A percentile compares a stretch with the other conserved stretches of the same genome.
These are phyloP conservation scores for Cosmia pyralina DNA, from an alignment of 2,888 invertebrate genomes.

Conservation along the genomic window DNA sequence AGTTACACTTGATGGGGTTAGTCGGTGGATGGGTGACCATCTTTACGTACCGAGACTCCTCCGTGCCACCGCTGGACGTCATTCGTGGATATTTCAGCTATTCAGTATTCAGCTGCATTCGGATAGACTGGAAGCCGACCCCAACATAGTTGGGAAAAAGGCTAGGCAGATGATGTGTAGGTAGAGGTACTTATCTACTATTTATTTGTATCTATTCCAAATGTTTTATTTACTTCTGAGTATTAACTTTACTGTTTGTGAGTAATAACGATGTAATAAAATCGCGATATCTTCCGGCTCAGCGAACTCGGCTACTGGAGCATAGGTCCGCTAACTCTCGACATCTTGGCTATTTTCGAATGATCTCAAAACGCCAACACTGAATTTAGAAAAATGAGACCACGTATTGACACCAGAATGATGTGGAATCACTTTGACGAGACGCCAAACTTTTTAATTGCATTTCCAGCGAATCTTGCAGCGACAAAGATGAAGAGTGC, in stretches of 20 bases:
- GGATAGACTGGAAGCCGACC: too few species aligned
- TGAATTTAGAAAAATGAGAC: conserved; percentile 66
- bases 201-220: conserved; percentile 41
- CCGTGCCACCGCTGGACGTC: too few species aligned
- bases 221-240: conserved; percentile 59
- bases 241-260: conserved; percentile 54
- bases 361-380: conserved; percentile 67
- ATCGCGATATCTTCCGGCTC: conserved; percentile 66
- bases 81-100: too few species aligned
- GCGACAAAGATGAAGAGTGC: conserved; percentile 49
- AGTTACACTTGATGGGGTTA: too few species aligned
- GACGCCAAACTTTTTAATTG: conserved; percentile 67
- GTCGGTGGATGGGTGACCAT: too few species aligned
- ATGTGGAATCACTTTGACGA: conserved; percentile 61
- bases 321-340: conserved; percentile 65
- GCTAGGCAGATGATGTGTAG: too few species aligned
- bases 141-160: too few species aligned
- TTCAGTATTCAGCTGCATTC: too few species aligned
- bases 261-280: conserved; percentile 68
- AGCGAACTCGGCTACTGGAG: conserved; percentile 69
- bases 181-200: not conserved
- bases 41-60: too few species aligned
- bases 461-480: conserved; percentile 61
- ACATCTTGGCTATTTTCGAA: conserved; percentile 72
- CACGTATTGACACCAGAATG: conserved; percentile 62